Conservation (phyloP, 2,888 invertebrate species). For the Salticus scenicus region DNA sequence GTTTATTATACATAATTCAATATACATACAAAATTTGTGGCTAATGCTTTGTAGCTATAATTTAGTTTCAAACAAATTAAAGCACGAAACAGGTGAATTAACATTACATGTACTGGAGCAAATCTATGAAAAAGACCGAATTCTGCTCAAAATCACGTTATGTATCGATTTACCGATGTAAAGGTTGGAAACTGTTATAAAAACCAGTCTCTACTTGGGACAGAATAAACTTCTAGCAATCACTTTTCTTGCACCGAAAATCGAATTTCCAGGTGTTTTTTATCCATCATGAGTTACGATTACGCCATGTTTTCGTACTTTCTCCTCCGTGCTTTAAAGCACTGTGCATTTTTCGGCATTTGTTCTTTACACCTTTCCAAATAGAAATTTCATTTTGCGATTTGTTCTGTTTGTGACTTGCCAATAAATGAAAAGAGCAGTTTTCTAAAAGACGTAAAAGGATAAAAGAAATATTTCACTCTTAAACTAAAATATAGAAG, state of each 20-base stretch:
- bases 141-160: conserved; percentile 64
- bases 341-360: conserved; percentile 33
- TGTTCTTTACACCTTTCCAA: conserved; percentile 40
- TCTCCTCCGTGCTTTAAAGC: conserved; percentile 29
- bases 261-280: conserved; percentile 67
- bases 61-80: too few relatives aligned
- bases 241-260: conserved; percentile 62
- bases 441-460: too few relatives aligned
- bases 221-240: conserved; percentile 66
- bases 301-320: conserved; percentile 38
- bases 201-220: conserved; percentile 64
- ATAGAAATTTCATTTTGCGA: conserved; percentile 40
- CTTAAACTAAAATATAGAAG: too few relatives aligned
- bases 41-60: too few relatives aligned
- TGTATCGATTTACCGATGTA: conserved; percentile 61
- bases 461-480: too few relatives aligned
- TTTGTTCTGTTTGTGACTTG: conserved; percentile 17
- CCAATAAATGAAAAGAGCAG: conserved; percentile 43
- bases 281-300: conserved; percentile 62
- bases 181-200: conserved; percentile 61
- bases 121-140: conserved; percentile 28
- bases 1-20: too few relatives aligned
- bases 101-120: too few relatives aligned
- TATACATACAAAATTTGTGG: too few relatives aligned
- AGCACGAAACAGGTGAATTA: too few relatives aligned